Percentiles rank a stretch among this genome's conserved stretches.
Conservation (phyloP, 2,797 vertebrate species). For the Rhyacichthys aspro region DNA sequence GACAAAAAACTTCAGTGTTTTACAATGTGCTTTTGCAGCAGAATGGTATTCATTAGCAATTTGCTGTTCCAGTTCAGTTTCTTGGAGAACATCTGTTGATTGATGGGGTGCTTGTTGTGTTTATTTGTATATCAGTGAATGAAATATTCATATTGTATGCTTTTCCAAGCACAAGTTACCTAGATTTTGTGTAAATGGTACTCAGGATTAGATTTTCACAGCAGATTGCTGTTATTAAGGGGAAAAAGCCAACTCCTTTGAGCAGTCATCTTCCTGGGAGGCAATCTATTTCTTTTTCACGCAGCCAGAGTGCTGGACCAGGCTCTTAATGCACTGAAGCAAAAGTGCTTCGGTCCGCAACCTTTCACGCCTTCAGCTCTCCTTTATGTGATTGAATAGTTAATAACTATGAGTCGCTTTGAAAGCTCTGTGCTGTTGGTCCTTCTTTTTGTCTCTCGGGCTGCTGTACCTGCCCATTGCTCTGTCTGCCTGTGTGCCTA, state of each 20-base stretch:
- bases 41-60: conserved; percentile 77
- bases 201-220: conserved; percentile 85
- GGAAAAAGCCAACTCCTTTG: conserved; percentile 69
- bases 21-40: conserved; percentile 61
- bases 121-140: conserved; percentile 84
- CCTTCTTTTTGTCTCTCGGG: conserved; percentile 69
- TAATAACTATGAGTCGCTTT: conserved; percentile 84
- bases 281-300: conserved; percentile 83
- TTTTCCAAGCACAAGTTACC: conserved; percentile 84
- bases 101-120: conserved; percentile 73
- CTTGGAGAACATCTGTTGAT: conserved; percentile 66
- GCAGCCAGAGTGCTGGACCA: conserved; percentile 74
- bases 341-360: conserved; percentile 85
- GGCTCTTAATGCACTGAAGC: conserved; percentile 85
- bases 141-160: conserved; percentile 84
- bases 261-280: conserved; percentile 83
- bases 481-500: conserved; percentile 58
- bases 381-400: conserved; percentile 86
- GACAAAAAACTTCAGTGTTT: conserved; percentile 40
- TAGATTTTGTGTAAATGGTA: conserved; percentile 83
- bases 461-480: conserved; percentile 65
- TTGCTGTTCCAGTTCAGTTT: conserved; percentile 74
- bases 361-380: conserved; percentile 84
- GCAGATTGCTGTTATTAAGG: conserved; percentile 87
- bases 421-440: conserved; percentile 71